Percentiles rank a stretch among this genome's conserved stretches.
These are phyloP conservation scores for Schrankia costaestrigalis DNA, from an alignment of 2,888 invertebrate species.

Conservation along the genomic window DNA sequence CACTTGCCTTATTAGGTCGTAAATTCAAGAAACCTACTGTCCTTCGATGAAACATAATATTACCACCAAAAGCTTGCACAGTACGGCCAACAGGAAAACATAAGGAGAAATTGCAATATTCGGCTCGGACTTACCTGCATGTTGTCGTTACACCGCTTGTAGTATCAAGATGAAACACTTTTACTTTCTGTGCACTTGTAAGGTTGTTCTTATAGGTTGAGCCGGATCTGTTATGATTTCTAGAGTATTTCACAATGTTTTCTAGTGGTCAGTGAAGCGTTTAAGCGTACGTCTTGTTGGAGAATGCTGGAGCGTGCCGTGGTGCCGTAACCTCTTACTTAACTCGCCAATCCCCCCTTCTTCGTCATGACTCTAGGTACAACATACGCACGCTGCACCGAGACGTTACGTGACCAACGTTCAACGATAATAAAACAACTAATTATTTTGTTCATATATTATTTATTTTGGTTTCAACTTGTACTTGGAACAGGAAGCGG, in stretches of 20 bases:
- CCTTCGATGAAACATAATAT: constrained; percentile 41
- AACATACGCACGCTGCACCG: constrained; percentile 23
- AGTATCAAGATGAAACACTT: constrained; percentile 46
- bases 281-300: constrained; percentile 50
- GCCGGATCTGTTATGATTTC: constrained; percentile 60
- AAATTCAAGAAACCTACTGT: constrained; percentile 40
- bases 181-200: constrained; percentile 55
- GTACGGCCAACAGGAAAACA: constrained; percentile 37
- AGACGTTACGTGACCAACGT: constrained; percentile 29
- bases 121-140: constrained; percentile 63
- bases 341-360: constrained; percentile 54
- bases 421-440: too few species aligned
- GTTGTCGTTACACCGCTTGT: constrained; percentile 24
- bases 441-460: constrained; percentile 26
- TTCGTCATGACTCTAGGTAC: constrained; percentile 26
- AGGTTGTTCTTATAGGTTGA: constrained; percentile 41
- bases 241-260: constrained; percentile 45
- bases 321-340: constrained; percentile 77
- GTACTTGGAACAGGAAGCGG: constrained; percentile 23
- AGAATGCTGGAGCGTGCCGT: constrained; percentile 55
- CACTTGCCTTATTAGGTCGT: constrained; percentile 13
- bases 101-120: constrained; percentile 42
- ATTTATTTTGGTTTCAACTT: constrained; percentile 26
- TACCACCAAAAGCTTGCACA: constrained; percentile 30
- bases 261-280: constrained; percentile 49